A percentile compares a stretch with the other conserved stretches of the same genome.
phyloP scores from a whole-genome alignment of 2,888 invertebrate genomes.

The Entomobrya proxima region DNA sequence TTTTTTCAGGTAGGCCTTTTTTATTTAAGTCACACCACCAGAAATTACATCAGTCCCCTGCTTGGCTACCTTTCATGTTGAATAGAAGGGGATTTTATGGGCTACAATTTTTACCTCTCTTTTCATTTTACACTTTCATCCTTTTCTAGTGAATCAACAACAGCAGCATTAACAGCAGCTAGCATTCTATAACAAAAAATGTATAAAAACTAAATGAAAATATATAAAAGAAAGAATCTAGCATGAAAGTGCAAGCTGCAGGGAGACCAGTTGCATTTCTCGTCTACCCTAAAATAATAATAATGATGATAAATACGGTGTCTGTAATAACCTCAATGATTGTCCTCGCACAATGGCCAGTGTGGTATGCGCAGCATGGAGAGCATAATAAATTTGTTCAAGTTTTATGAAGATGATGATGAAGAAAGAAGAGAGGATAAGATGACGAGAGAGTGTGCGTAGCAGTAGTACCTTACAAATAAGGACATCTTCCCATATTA shows the following conservation, averaged over 20 bases:
- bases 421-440: not conserved
- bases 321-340: slow-evolving; percentile 45
- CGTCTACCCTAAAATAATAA: slow-evolving; percentile 4
- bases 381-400: slow-evolving; percentile 29
- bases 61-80: slow-evolving; percentile 50
- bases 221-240: slow-evolving; percentile 56
- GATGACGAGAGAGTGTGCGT: slow-evolving; percentile 11
- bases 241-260: slow-evolving; percentile 69
- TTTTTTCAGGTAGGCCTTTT: slow-evolving; percentile 39
- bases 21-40: slow-evolving; percentile 50
- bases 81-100: slow-evolving; percentile 59
- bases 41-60: slow-evolving; percentile 58
- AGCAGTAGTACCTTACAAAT: slow-evolving; percentile 34
- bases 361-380: slow-evolving; percentile 1
- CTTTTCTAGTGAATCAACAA: slow-evolving; percentile 38
- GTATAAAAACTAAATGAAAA: slow-evolving; percentile 44
- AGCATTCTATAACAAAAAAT: too few species aligned
- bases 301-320: slow-evolving; percentile 57
- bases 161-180: too few species aligned
- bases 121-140: slow-evolving; percentile 47
- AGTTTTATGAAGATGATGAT: slow-evolving; percentile 18
- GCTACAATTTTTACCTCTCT: slow-evolving; percentile 36
- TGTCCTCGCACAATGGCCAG: slow-evolving; percentile 38
- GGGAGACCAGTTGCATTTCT: slow-evolving; percentile 64
- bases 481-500: slow-evolving; percentile 27